Conservation (phyloP, 2,797 vertebrate species). For the Lithobates sylvaticus region DNA sequence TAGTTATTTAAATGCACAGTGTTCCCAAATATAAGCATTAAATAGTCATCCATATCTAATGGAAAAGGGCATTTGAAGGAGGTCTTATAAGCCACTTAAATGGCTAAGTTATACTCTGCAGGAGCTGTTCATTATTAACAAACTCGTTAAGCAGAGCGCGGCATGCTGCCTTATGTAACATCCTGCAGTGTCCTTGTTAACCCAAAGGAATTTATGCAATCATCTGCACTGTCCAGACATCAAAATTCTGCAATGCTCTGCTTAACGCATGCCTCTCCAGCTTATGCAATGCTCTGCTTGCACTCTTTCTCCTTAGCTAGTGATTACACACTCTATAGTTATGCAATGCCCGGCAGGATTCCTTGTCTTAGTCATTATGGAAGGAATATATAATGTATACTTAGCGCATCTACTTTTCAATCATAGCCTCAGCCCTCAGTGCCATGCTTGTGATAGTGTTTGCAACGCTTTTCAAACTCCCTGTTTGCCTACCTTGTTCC, state of each 20-base stretch:
- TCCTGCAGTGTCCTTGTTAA: conserved; percentile 27
- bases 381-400: conserved; percentile 14
- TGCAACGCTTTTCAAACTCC: no score
- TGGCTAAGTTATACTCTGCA: conserved; percentile 30
- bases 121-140: conserved; percentile 39
- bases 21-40: not conserved
- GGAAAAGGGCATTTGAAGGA: conserved; percentile 23
- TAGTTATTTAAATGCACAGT: not conserved
- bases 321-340: conserved; percentile 34
- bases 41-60: not conserved
- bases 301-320: not conserved
- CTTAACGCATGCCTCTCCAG: not conserved
- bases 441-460: no score
- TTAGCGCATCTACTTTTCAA: conserved; percentile 1
- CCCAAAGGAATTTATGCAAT: conserved; percentile 30
- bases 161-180: conserved; percentile 31
- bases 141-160: conserved; percentile 10
- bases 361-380: not conserved
- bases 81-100: not conserved
- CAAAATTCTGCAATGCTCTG: conserved; percentile 29
- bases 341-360: conserved; percentile 33
- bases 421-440: not conserved
- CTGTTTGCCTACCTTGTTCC: no score
- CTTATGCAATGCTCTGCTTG: conserved; percentile 13
- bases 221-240: conserved; percentile 13